These are phyloP conservation scores for Mohoua ochrocephala DNA, from an alignment of 2,113 vertebrate genomes.

Conservation along the genomic window DNA sequence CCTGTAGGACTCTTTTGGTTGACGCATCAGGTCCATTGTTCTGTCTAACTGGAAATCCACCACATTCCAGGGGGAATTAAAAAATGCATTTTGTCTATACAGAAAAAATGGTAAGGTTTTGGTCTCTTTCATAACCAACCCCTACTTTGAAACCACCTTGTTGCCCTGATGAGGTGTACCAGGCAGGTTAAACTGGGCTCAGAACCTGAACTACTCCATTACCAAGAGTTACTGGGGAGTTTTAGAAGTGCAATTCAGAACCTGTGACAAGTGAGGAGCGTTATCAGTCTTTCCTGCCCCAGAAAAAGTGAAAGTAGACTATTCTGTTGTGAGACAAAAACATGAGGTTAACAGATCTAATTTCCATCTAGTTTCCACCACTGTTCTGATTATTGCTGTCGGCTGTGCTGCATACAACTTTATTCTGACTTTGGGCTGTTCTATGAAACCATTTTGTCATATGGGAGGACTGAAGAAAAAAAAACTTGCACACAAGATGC, in stretches of 20 bases:
- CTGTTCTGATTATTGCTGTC: neutral
- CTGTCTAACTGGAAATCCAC: neutral
- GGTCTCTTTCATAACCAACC: accelerated
- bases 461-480: neutral
- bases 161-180: neutral
- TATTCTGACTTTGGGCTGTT: neutral
- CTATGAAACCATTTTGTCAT: neutral
- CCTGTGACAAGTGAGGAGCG: neutral
- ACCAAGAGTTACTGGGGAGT: neutral
- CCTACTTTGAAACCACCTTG: neutral
- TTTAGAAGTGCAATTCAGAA: neutral
- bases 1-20: neutral
- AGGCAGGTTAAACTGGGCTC: neutral
- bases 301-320: neutral
- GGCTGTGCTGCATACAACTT: neutral
- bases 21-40: neutral
- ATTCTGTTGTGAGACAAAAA: neutral
- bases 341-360: neutral
- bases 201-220: neutral
- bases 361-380: neutral
- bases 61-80: accelerated
- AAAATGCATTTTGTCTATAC: neutral
- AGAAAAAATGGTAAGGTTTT: neutral
- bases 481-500: accelerated
- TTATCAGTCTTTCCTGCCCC: neutral